Percentiles rank a stretch among this genome's conserved stretches.
These are phyloP conservation scores for Dendrolimus pini DNA, from an alignment of 2,888 invertebrate species.

Conservation along the genomic window DNA sequence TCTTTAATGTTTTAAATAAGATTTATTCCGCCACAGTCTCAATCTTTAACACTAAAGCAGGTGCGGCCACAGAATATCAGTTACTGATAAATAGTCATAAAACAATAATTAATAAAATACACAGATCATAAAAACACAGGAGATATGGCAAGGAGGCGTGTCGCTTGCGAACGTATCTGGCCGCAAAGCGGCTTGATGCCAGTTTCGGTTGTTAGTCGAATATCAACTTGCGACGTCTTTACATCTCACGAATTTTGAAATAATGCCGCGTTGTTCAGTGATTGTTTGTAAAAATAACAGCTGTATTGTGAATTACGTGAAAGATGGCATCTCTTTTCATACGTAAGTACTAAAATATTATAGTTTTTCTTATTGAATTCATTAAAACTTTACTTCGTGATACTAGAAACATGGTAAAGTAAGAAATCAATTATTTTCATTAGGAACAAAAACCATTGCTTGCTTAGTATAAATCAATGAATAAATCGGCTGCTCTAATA, in stretches of 20 bases:
- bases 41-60: no score
- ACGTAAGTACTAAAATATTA: conserved; percentile 6
- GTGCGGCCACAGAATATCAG: no score
- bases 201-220: conserved; percentile 3
- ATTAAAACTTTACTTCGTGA: no score
- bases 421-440: no score
- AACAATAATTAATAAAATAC: neutral
- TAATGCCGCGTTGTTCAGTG: conserved; percentile 3
- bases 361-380: neutral
- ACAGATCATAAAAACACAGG: conserved; percentile 1
- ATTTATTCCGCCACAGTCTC: no score
- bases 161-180: no score
- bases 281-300: conserved; percentile 7
- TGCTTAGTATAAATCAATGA: no score
- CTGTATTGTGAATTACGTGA: conserved; percentile 7
- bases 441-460: no score
- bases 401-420: no score
- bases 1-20: no score
- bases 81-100: no score
- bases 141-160: conserved; percentile 2
- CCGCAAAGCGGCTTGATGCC: conserved; percentile 7
- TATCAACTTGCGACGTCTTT: conserved; percentile 2
- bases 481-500: no score
- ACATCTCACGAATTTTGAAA: conserved; percentile 13
- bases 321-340: conserved; percentile 8